A percentile compares a stretch with the other conserved stretches of the same genome.
phyloP scores from a whole-genome alignment of 2,888 invertebrate species.

The Pristionchus arcanus region DNA sequence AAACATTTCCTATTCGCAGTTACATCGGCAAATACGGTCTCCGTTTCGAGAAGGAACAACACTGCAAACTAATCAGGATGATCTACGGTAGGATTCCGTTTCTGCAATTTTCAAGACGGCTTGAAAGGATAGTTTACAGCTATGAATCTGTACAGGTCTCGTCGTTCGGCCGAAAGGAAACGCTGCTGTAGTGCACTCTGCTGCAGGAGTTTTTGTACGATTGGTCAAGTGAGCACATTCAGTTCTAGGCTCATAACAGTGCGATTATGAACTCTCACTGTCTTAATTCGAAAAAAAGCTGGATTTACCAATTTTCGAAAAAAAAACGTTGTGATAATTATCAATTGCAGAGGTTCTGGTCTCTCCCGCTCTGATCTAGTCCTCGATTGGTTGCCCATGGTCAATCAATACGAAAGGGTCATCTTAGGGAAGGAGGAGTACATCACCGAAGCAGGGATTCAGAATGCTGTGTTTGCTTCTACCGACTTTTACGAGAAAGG shows the following conservation, averaged over 20 bases:
- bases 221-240: no score
- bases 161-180: no score
- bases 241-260: no score
- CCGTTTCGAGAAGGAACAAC: slow-evolving; percentile 58
- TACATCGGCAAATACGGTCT: slow-evolving; percentile 60
- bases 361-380: slow-evolving; percentile 56
- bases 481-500: neutral
- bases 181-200: no score
- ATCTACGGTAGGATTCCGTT: slow-evolving; percentile 16
- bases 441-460: neutral
- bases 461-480: neutral
- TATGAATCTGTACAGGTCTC: no score
- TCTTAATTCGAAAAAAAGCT: no score
- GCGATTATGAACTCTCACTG: no score
- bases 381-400: slow-evolving; percentile 63
- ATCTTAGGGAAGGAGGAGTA: neutral
- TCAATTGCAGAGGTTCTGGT: slow-evolving; percentile 52
- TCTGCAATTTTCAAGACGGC: no score
- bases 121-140: no score
- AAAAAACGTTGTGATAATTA: no score
- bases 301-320: no score
- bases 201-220: no score
- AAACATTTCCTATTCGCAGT: slow-evolving; percentile 19
- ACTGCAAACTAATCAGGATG: slow-evolving; percentile 55
- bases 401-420: slow-evolving; percentile 51